phyloP scores from a whole-genome alignment of 2,113 vertebrate species.

The Anarhynchus alexandrinus region DNA sequence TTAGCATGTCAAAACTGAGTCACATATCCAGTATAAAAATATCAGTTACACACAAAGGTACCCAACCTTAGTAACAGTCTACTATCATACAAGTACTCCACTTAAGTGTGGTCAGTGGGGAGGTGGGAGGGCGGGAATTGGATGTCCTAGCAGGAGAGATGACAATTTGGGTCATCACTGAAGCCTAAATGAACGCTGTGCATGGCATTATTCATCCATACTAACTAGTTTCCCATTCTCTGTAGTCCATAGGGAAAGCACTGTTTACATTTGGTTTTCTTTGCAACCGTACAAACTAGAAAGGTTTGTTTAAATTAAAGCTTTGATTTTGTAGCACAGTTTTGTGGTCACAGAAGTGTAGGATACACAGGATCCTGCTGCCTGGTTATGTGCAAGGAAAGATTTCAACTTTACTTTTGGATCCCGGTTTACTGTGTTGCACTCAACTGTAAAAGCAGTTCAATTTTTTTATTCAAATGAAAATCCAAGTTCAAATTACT shows the following conservation, averaged over 20 bases:
- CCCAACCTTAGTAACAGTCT: background rate
- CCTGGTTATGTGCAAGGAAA: background rate
- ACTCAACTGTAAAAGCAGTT: background rate
- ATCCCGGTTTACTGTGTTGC: background rate
- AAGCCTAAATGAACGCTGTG: background rate
- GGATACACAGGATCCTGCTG: background rate
- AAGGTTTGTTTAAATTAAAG: constrained; percentile 34
- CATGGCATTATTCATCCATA: background rate
- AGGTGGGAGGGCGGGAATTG: too few species aligned
- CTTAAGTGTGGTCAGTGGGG: too few species aligned
- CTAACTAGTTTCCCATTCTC: background rate
- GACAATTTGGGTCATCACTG: too few species aligned
- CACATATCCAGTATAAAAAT: background rate
- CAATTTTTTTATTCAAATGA: background rate
- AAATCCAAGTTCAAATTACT: background rate
- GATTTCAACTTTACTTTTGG: background rate
- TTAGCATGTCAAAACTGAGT: background rate
- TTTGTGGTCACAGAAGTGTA: constrained; percentile 1
- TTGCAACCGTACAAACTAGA: background rate
- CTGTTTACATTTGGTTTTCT: constrained; percentile 23
- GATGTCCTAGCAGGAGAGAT: background rate
- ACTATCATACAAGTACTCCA: background rate
- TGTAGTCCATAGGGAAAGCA: background rate
- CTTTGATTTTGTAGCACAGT: background rate
- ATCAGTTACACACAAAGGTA: background rate